Percentiles rank a stretch among this genome's conserved stretches.
These are phyloP conservation scores for Pinctada fucata DNA, from an alignment of 2,888 invertebrate species.

Conservation along the genomic window DNA sequence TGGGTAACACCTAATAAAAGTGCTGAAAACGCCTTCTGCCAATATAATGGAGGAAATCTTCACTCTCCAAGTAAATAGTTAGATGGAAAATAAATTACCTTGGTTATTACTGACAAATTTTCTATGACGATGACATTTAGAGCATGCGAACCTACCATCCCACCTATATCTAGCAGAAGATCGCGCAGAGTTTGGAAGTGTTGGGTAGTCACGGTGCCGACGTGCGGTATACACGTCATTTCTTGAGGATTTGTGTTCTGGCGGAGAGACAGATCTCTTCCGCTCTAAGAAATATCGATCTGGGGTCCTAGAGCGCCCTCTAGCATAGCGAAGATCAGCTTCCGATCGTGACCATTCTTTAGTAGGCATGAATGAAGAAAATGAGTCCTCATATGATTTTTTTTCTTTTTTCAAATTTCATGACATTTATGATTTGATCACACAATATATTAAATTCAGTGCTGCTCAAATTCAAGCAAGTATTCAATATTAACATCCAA, in stretches of 20 bases:
- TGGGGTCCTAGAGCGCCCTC: constrained; percentile 37
- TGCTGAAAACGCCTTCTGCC: no score
- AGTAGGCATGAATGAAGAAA: constrained; percentile 25
- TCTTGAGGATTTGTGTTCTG: not conserved
- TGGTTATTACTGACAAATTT: not conserved
- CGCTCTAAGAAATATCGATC: constrained; percentile 20
- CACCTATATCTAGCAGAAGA: constrained; percentile 27
- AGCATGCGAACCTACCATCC: constrained; percentile 44
- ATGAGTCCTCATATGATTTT: not conserved
- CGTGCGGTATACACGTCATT: not conserved
- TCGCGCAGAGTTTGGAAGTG: not conserved
- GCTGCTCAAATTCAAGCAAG: no score
- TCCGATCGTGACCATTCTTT: constrained; percentile 41
- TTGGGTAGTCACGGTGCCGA: constrained; percentile 9
- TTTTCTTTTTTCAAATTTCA: not conserved
- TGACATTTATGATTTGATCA: no score
- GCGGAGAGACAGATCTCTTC: constrained; percentile 5
- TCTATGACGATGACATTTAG: constrained; percentile 31
- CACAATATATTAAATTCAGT: no score
- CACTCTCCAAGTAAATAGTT: no score
- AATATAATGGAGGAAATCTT: no score
- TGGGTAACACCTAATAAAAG: no score
- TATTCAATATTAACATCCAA: no score
- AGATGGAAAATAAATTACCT: constrained; percentile 9
- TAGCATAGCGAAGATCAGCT: constrained; percentile 34